Conservation (phyloP, 2,113 vertebrate species). For the Conger conger region DNA sequence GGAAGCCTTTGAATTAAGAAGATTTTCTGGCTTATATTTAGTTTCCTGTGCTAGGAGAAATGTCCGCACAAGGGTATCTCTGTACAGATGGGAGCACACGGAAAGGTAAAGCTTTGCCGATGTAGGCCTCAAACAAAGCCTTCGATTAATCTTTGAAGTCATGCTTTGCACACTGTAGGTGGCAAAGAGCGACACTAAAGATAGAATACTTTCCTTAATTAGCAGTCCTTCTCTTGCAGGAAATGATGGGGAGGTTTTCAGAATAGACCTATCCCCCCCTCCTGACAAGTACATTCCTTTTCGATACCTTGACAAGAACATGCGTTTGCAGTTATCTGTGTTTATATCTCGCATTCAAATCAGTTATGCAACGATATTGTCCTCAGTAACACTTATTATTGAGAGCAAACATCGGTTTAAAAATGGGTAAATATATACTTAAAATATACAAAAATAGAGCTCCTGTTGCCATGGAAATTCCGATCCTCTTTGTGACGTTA, state of each 20-base stretch:
- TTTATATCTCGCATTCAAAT: not conserved
- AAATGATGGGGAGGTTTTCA: not conserved
- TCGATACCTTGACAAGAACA: not conserved
- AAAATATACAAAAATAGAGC: slow-evolving; percentile 30
- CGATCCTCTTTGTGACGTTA: slow-evolving; percentile 5
- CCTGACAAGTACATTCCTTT: not conserved
- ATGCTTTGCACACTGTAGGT: not conserved
- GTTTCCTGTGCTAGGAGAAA: not conserved
- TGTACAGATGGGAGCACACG: not conserved
- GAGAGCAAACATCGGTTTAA: slow-evolving; percentile 5
- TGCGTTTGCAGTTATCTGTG: not conserved
- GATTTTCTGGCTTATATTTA: not conserved
- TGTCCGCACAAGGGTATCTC: not conserved
- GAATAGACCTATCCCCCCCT: not conserved
- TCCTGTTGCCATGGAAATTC: slow-evolving; percentile 31
- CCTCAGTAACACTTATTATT: not conserved
- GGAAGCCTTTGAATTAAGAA: not conserved
- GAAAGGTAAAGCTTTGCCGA: slow-evolving; percentile 18
- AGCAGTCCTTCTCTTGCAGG: slow-evolving; percentile 3
- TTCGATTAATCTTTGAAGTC: slow-evolving; percentile 17
- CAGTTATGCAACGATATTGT: not conserved
- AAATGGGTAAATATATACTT: slow-evolving; percentile 15
- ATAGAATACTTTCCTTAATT: not conserved
- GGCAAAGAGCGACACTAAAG: not conserved
- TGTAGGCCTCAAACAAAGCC: not conserved